A percentile compares a stretch with the other conserved stretches of the same genome.
These are phyloP conservation scores for Nylanderia fulva DNA, from an alignment of 1,140 invertebrate genomes.

Conservation along the genomic window DNA sequence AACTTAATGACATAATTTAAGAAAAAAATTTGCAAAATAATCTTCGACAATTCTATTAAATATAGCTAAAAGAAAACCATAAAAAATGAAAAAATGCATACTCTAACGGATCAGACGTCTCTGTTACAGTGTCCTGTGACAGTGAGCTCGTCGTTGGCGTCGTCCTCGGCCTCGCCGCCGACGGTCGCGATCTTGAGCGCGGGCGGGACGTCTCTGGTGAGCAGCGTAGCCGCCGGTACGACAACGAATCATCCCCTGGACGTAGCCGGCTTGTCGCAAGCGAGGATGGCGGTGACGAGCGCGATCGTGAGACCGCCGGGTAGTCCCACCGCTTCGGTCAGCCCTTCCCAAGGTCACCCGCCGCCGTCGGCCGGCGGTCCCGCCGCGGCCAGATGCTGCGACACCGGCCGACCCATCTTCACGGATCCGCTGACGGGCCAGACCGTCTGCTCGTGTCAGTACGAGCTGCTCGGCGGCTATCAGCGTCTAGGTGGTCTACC, in stretches of 20 bases:
- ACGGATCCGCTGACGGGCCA: constrained; percentile 97
- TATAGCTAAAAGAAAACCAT: no score
- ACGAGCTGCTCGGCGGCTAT: constrained; percentile 91
- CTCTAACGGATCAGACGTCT: no score
- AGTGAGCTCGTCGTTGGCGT: constrained; percentile 87
- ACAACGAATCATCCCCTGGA: constrained; percentile 77
- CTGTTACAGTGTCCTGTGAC: constrained; percentile 76
- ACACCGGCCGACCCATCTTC: constrained; percentile 95
- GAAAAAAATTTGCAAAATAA: no score
- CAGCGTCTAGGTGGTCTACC: constrained; percentile 91
- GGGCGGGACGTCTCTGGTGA: constrained; percentile 84
- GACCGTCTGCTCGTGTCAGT: constrained; percentile 97
- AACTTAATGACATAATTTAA: no score
- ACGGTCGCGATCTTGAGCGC: constrained; percentile 81
- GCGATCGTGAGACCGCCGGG: constrained; percentile 82
- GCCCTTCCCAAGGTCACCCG: constrained; percentile 85
- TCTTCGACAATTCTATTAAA: no score
- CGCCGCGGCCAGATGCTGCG: constrained; percentile 91
- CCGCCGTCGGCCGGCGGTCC: constrained; percentile 87
- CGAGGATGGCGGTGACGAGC: constrained; percentile 85
- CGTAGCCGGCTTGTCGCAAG: constrained; percentile 83
- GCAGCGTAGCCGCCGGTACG: constrained; percentile 78
- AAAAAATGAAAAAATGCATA: no score
- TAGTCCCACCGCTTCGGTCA: constrained; percentile 83
- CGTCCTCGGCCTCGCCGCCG: constrained; percentile 87